phyloP scores from a whole-genome alignment of 2,888 invertebrate species.

The Pyrocoelia pectoralis region DNA sequence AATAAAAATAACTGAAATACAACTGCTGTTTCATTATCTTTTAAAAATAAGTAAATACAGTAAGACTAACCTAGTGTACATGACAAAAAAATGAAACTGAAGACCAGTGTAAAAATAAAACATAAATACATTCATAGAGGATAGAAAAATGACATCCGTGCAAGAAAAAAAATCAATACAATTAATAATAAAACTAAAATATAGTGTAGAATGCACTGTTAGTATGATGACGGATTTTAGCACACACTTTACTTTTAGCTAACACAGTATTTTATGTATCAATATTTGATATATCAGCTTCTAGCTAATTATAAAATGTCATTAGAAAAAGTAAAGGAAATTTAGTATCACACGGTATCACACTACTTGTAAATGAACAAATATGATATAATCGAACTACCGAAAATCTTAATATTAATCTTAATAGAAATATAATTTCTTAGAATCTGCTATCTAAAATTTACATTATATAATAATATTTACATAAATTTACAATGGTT shows the following conservation, averaged over 20 bases:
- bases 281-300: slow-evolving; percentile 22
- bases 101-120: neutral
- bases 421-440: slow-evolving; percentile 37
- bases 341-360: slow-evolving; percentile 50
- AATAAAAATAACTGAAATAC: too few species aligned
- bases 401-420: slow-evolving; percentile 27
- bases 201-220: slow-evolving; percentile 11
- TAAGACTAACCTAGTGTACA: too few species aligned
- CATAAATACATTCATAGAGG: too few species aligned
- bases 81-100: neutral
- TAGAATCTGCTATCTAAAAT: slow-evolving; percentile 43
- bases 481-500: slow-evolving; percentile 48
- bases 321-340: slow-evolving; percentile 32
- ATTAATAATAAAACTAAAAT: neutral
- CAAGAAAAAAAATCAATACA: too few species aligned
- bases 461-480: slow-evolving; percentile 48
- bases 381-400: slow-evolving; percentile 41
- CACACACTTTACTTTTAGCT: slow-evolving; percentile 28
- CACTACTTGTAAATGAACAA: slow-evolving; percentile 48
- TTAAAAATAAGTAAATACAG: neutral
- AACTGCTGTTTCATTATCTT: neutral
- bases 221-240: slow-evolving; percentile 19
- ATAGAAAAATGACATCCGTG: too few species aligned
- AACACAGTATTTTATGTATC: slow-evolving; percentile 15
- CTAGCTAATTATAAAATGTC: slow-evolving; percentile 13